A percentile compares a stretch with the other conserved stretches of the same genome.
These are phyloP conservation scores for Rhinogobio ventralis DNA, from an alignment of 2,797 vertebrate species.

Conservation along the genomic window DNA sequence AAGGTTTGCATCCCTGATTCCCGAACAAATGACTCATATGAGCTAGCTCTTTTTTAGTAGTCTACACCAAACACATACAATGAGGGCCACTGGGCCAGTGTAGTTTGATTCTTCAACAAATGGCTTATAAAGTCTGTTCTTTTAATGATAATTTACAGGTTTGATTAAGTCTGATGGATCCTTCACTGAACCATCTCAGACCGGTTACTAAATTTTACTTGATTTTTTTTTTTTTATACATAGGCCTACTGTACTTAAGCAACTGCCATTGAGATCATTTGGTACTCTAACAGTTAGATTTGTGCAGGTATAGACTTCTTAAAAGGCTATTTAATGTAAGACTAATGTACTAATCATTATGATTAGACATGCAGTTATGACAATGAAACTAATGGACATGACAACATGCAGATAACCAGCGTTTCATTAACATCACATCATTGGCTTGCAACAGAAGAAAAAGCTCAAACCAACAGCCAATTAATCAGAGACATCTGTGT, in stretches of 20 bases:
- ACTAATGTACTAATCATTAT: not conserved
- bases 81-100: not conserved
- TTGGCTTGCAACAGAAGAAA: not conserved
- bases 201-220: not conserved
- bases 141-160: not conserved
- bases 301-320: not conserved
- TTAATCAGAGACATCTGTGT: constrained; percentile 33
- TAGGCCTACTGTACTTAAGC: too few species aligned
- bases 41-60: not conserved
- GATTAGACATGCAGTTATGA: not conserved
- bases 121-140: not conserved
- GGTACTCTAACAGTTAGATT: not conserved
- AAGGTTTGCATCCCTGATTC: not conserved
- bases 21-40: not conserved
- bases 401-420: not conserved
- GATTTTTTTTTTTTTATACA: too few species aligned
- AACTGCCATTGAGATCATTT: not conserved
- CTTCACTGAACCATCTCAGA: not conserved
- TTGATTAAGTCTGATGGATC: too few species aligned
- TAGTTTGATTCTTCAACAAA: not conserved
- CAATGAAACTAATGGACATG: not conserved
- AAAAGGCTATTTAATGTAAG: not conserved
- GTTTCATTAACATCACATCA: constrained; percentile 10
- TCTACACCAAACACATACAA: not conserved
- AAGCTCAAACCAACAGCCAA: not conserved